Percentiles rank a stretch among this genome's conserved stretches.
Conservation (phyloP, 2,888 invertebrate species). For the Agrotis ipsilon region DNA sequence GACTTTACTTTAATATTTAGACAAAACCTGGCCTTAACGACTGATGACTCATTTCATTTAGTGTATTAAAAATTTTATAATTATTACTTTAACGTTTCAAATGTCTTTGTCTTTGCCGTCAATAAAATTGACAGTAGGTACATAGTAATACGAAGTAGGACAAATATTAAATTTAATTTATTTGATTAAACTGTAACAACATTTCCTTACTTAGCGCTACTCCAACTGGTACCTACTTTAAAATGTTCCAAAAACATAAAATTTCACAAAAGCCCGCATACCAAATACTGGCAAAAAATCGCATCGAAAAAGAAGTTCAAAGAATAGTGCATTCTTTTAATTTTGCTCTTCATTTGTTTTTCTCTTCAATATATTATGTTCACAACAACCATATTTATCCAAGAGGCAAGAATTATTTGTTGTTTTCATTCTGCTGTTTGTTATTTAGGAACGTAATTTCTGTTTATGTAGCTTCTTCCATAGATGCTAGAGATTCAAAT, state of each 20-base stretch:
- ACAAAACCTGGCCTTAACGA: no score
- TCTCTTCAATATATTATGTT: slow-evolving; percentile 26
- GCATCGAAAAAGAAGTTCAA: slow-evolving; percentile 12
- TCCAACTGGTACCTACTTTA: no score
- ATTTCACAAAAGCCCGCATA: no score
- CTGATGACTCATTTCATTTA: no score
- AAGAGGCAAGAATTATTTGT: neutral
- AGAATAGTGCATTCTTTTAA: slow-evolving; percentile 21
- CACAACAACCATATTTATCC: slow-evolving; percentile 20
- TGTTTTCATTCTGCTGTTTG: neutral
- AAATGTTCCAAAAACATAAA: slow-evolving; percentile 4
- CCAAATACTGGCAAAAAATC: slow-evolving; percentile 2
- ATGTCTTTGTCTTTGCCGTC: neutral
- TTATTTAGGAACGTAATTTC: slow-evolving; percentile 4
- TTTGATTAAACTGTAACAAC: neutral
- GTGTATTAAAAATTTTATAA: no score
- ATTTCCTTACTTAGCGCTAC: neutral
- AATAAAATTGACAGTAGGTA: neutral
- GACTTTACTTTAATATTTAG: no score
- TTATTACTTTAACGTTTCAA: no score
- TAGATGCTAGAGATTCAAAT: neutral
- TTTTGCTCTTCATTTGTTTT: slow-evolving; percentile 2
- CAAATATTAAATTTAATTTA: neutral
- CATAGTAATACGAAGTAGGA: no score
- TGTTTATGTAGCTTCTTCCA: neutral